Evolutionary conservation across 2,888 invertebrate genomes (phyloP), one percentile per base, ranked within the genome.

Genomic region (Dyspetes luteomarginatus): DNA sequence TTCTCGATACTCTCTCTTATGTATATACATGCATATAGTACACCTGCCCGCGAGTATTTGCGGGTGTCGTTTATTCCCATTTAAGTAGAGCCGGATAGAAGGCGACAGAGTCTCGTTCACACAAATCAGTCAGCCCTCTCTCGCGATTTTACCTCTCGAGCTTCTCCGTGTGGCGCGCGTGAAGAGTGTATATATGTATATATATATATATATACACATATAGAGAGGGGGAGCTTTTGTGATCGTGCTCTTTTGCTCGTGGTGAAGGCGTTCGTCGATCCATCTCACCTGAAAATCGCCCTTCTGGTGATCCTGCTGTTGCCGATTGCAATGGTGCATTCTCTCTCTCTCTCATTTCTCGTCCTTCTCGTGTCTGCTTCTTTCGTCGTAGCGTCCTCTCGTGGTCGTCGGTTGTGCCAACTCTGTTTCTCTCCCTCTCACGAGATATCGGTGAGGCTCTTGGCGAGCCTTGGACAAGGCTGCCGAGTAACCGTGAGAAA

Each of bases 71-170:
- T 89, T 88, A 90, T 89, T 90, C 87, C 90, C 89, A 89, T 89
- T 90, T 90, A 89, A 89, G 89, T 89, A 90, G 86, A 90, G 87
- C 81, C 88, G 68, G 72, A 64, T 67, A 77, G 77, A 88, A 89
- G 89, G 89, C 88, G 89, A 89, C 88, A 87, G 88, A 85, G 86
- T 83, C 86, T 88, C 85, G 89, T 86, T 86, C 89, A 89, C 89
- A 89, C 89, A 89, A 89, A 89, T 89, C 89, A 89, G 89, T 89
- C 89, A 90, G 88, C 88, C 89, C 89, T 88, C 85, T 88, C 85
- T 68, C 77, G 77, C 77, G 81, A 67, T 64, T 41, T 41, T 64
- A 56, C 75, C 74, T 69, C 41, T 58, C 17, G 58, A 58, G 58
- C 52, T 48, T 55, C 58, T 48, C 28, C 17, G 7, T 48, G 1